Conservation (phyloP, 2,113 vertebrate species). For the Myiozetetes cayanensis region DNA sequence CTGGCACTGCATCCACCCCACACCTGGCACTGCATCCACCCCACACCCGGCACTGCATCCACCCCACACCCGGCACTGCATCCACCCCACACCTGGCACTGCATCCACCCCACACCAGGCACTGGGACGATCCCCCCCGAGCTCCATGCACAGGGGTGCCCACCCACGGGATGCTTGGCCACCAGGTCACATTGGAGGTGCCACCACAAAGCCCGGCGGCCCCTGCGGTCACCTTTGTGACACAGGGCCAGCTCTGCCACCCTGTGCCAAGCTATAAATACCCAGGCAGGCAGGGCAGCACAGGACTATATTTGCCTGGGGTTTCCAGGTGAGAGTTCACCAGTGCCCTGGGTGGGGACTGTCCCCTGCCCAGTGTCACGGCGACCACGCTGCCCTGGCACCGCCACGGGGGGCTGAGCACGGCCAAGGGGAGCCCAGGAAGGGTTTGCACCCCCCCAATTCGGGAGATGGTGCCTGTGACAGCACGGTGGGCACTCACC, state of each 20-base stretch:
- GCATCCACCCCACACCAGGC: background rate
- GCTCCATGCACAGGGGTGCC: background rate
- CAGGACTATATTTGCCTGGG: background rate
- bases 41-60: background rate
- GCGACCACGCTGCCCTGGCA: background rate
- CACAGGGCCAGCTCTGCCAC: background rate
- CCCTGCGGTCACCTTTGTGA: background rate
- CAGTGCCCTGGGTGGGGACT: accelerated
- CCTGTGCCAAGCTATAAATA: constrained; percentile 50
- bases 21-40: too few species aligned
- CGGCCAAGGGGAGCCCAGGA: accelerated
- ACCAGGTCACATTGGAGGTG: background rate
- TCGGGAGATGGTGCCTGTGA: accelerated
- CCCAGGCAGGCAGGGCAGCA: accelerated
- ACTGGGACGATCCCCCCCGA: accelerated
- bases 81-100: background rate
- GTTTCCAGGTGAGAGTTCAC: constrained; percentile 63
- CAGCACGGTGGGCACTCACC: constrained; percentile 63
- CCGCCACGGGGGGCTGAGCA: too few species aligned
- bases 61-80: accelerated
- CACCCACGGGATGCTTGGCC: background rate
- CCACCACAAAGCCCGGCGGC: background rate
- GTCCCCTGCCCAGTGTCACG: accelerated
- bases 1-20: too few species aligned
- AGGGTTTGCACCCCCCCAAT: background rate